phyloP scores from a whole-genome alignment of 2,797 vertebrate genomes.

The Manis pentadactyla region DNA sequence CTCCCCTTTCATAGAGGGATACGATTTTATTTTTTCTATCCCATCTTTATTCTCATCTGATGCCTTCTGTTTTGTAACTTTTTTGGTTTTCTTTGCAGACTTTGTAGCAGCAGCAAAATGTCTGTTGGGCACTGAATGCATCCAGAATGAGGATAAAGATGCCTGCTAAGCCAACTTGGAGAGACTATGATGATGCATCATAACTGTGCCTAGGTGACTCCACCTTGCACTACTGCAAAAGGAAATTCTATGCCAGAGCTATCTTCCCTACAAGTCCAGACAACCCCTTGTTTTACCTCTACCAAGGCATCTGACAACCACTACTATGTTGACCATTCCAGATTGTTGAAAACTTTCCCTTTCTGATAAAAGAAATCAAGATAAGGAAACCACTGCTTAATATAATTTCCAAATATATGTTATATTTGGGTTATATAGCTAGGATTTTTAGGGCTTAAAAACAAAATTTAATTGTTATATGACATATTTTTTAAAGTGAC shows the following conservation, averaged over 20 bases:
- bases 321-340: background rate
- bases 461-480: background rate
- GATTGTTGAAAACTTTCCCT: background rate
- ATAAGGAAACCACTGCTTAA: background rate
- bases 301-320: background rate
- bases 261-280: too few relatives aligned
- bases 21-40: too few relatives aligned
- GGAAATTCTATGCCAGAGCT: too few relatives aligned
- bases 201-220: too few relatives aligned
- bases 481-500: background rate
- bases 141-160: background rate
- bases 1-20: background rate
- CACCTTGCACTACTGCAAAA: too few relatives aligned
- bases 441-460: background rate
- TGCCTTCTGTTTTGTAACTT: background rate
- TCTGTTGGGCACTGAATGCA: conserved; percentile 59
- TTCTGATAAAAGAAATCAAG: background rate
- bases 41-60: background rate
- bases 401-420: background rate
- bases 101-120: conserved; percentile 79
- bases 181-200: conserved; percentile 58
- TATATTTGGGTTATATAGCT: background rate
- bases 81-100: background rate
- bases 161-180: conserved; percentile 51
- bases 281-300: too few relatives aligned